These are phyloP conservation scores for Podiceps cristatus DNA, from an alignment of 2,113 vertebrate genomes.

Conservation along the genomic window DNA sequence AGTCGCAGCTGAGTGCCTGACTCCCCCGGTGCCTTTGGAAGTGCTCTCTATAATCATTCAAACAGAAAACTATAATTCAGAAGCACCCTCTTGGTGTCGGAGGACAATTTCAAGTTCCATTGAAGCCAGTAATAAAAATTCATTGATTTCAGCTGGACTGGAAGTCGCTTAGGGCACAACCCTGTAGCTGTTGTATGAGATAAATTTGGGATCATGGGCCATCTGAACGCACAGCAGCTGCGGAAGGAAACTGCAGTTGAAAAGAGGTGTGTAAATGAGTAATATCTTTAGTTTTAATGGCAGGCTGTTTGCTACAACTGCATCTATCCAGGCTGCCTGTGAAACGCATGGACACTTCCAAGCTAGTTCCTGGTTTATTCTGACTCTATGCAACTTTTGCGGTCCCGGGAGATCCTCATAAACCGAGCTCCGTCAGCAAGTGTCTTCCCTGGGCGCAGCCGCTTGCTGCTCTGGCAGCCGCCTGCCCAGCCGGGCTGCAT, in stretches of 20 bases:
- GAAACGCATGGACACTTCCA: not conserved
- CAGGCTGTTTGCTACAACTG: not conserved
- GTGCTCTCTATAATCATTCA: not conserved
- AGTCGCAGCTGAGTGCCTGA: not conserved
- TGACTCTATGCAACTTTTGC: not conserved
- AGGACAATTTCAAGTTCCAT: not conserved
- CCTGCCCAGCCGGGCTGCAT: not conserved
- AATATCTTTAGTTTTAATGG: not conserved
- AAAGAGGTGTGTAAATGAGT: not conserved
- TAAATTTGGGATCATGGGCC: not conserved
- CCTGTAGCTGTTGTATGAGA: not conserved
- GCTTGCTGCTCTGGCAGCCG: not conserved
- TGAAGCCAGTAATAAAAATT: not conserved
- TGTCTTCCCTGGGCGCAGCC: not conserved
- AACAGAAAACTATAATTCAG: constrained; percentile 19
- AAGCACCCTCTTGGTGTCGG: not conserved
- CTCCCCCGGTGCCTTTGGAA: constrained; percentile 40
- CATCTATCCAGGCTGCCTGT: not conserved
- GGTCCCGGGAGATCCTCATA: fast-evolving
- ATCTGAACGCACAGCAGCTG: not conserved
- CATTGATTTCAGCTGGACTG: constrained; percentile 12
- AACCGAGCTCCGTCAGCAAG: not conserved
- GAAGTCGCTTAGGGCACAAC: not conserved
- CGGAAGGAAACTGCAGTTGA: not conserved
- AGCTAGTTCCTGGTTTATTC: not conserved